Percentiles rank a stretch among this genome's conserved stretches.
Evolutionary conservation across 2,797 vertebrate species (phyloP).

Genomic region (Neosilurus hyrtlii): DNA sequence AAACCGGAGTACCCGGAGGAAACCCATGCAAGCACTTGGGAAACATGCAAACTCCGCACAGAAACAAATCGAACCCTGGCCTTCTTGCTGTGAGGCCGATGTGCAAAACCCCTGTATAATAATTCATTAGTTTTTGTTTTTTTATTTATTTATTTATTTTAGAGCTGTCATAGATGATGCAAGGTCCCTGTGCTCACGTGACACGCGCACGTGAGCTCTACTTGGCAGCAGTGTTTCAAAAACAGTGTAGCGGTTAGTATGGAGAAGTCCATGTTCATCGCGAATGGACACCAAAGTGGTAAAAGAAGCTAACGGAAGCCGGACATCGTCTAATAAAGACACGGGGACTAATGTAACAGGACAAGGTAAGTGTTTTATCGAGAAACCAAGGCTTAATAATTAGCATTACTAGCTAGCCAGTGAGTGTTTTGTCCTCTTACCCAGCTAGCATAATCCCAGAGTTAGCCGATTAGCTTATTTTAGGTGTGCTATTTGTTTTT

Average conservation of each 20-base stretch:
- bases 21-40: too few species aligned
- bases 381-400: background rate
- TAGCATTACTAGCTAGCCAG: background rate
- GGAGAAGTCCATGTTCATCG: background rate
- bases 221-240: background rate
- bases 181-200: background rate
- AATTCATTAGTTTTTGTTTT: too few species aligned
- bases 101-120: too few species aligned
- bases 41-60: too few species aligned
- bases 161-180: too few species aligned
- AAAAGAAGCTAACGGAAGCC: background rate
- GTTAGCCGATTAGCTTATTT: background rate
- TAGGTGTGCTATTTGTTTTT: too few species aligned
- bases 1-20: too few species aligned
- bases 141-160: too few species aligned
- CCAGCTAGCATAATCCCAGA: background rate
- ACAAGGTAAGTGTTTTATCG: background rate
- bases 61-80: too few species aligned
- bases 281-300: conserved; percentile 17
- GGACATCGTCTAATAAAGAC: background rate
- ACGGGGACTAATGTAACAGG: background rate
- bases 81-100: too few species aligned
- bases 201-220: background rate
- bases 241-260: background rate
- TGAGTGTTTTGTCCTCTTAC: background rate